Percentiles rank a stretch among this genome's conserved stretches.
phyloP scores from a whole-genome alignment of 2,797 vertebrate species.

The Malurus splendens region DNA sequence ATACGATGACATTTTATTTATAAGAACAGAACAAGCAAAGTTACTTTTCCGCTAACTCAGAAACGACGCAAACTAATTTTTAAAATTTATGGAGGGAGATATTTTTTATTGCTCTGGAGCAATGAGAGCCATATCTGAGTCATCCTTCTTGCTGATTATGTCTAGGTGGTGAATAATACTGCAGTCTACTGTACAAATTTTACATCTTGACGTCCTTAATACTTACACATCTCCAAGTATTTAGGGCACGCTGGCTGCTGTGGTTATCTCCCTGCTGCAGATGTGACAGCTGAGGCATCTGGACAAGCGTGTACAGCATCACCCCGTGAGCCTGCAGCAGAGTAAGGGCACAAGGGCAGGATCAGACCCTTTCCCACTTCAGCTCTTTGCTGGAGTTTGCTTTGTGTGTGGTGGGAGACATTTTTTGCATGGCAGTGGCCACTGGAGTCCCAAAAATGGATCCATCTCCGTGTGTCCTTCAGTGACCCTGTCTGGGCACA shows the following conservation, averaged over 20 bases:
- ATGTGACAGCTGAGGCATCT: background rate
- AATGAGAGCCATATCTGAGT: constrained; percentile 14
- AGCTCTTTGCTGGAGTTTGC: background rate
- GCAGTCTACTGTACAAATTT: background rate
- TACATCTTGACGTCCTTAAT: background rate
- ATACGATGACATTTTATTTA: constrained; percentile 29
- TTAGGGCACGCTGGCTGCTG: background rate
- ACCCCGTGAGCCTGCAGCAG: fast-evolving
- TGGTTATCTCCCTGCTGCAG: background rate
- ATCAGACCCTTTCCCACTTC: background rate
- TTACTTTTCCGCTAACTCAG: constrained; percentile 43
- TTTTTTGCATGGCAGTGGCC: background rate
- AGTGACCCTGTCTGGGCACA: background rate
- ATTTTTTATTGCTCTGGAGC: constrained; percentile 35
- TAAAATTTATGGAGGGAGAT: constrained; percentile 27
- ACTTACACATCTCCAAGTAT: background rate
- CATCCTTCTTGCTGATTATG: constrained; percentile 46
- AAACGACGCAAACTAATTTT: constrained; percentile 22
- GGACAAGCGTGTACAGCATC: background rate
- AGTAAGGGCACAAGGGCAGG: background rate
- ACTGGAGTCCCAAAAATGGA: background rate
- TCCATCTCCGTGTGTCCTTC: fast-evolving
- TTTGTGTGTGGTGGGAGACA: background rate
- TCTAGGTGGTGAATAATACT: constrained; percentile 39
- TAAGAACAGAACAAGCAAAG: constrained; percentile 22